Percentiles rank a stretch among this genome's conserved stretches.
Conservation (phyloP, 2,797 vertebrate species). For the Thunnus albacares region DNA sequence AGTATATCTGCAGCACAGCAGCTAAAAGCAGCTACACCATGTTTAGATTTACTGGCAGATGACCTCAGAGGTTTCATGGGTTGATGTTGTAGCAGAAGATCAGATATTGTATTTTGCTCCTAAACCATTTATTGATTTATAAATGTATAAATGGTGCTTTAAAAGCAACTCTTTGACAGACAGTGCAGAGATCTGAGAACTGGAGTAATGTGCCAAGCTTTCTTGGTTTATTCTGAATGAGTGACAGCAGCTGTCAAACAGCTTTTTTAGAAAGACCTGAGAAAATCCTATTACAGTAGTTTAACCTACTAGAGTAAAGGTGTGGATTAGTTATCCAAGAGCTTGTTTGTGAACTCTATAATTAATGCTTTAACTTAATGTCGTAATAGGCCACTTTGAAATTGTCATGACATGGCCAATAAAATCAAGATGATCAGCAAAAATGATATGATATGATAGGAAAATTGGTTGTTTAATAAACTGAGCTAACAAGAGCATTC, state of each 20-base stretch:
- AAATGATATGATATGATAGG: too few species aligned
- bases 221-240: conserved; percentile 12
- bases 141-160: background rate
- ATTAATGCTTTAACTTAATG: conserved; percentile 4
- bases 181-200: background rate
- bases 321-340: conserved; percentile 4
- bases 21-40: conserved; percentile 38
- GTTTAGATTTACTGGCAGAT: conserved; percentile 4
- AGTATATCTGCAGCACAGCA: conserved; percentile 1
- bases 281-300: conserved; percentile 37
- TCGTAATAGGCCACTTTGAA: background rate
- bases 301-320: background rate
- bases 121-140: background rate
- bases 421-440: background rate
- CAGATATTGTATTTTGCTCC: background rate
- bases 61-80: background rate
- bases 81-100: background rate
- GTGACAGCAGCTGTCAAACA: conserved; percentile 12
- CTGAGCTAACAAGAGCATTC: background rate
- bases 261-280: conserved; percentile 22
- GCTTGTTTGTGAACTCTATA: conserved; percentile 4
- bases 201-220: background rate
- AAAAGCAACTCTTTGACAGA: background rate
- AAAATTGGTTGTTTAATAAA: too few species aligned
- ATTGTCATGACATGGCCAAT: background rate